phyloP scores from a whole-genome alignment of 2,113 vertebrate species.

The Cebus imitator region DNA sequence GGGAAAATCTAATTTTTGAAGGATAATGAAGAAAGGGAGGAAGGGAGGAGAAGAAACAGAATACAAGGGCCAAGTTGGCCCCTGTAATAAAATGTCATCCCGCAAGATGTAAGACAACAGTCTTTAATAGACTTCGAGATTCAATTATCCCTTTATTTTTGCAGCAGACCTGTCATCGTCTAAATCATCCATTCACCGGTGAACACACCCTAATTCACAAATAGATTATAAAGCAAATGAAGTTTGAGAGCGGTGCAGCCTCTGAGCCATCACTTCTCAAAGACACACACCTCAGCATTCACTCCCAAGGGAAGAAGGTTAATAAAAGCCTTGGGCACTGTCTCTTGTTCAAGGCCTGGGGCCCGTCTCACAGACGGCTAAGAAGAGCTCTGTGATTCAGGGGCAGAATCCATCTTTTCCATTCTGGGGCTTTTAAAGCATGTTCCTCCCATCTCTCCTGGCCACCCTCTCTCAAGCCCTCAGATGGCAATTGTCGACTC shows the following conservation, averaged over 20 bases:
- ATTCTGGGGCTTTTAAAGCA: neutral
- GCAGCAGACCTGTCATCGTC: neutral
- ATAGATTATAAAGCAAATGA: slow-evolving; percentile 11
- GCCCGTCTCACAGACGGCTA: neutral
- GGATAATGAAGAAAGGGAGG: neutral
- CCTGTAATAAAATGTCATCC: slow-evolving; percentile 57
- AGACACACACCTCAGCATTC: neutral
- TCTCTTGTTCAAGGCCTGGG: neutral
- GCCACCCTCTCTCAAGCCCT: neutral
- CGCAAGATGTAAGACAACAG: neutral
- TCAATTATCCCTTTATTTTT: slow-evolving; percentile 47
- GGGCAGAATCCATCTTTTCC: neutral
- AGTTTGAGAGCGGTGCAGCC: neutral
- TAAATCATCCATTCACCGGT: slow-evolving; percentile 23
- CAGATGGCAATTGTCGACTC: neutral
- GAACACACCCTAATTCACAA: slow-evolving; percentile 59
- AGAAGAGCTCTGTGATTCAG: accelerated
- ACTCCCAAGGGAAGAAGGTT: neutral
- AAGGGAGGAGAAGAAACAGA: slow-evolving; percentile 27
- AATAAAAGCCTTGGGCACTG: neutral
- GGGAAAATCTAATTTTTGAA: slow-evolving; percentile 33
- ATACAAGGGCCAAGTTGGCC: neutral
- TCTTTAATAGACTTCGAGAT: slow-evolving; percentile 64
- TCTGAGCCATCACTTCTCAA: neutral
- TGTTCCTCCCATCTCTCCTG: neutral